Evolutionary conservation across 2,113 vertebrate species (phyloP).

Genomic region (Butorides virescens): DNA sequence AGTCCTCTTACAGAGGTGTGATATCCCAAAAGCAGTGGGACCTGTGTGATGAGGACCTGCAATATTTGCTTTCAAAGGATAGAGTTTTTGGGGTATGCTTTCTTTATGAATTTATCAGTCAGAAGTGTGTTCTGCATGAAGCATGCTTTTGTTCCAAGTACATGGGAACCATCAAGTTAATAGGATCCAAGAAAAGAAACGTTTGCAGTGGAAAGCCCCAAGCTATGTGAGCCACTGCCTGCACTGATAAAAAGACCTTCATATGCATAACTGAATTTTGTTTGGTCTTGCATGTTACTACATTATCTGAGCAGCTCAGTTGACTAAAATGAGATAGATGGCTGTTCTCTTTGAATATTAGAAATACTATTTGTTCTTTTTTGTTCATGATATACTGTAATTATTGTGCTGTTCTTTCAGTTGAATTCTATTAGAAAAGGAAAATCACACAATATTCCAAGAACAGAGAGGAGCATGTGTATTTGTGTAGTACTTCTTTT

Average conservation of each 20-base stretch:
- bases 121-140: not conserved
- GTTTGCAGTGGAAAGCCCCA: not conserved
- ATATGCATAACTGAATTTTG: not conserved
- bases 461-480: not conserved
- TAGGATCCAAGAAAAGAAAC: not conserved
- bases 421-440: not conserved
- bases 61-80: not conserved
- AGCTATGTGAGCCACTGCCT: not conserved
- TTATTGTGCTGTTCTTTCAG: not conserved
- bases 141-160: not conserved
- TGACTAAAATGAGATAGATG: not conserved
- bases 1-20: not conserved
- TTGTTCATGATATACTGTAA: not conserved
- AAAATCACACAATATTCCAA: not conserved
- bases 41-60: not conserved
- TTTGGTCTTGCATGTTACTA: not conserved
- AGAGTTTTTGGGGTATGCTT: not conserved
- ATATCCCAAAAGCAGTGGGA: not conserved
- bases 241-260: not conserved
- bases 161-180: not conserved
- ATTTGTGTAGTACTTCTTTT: not conserved
- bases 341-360: not conserved
- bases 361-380: not conserved
- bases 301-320: not conserved
- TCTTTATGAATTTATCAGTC: not conserved